phyloP scores from a whole-genome alignment of 2,888 invertebrate species.

The Caenorhabditis angaria region DNA sequence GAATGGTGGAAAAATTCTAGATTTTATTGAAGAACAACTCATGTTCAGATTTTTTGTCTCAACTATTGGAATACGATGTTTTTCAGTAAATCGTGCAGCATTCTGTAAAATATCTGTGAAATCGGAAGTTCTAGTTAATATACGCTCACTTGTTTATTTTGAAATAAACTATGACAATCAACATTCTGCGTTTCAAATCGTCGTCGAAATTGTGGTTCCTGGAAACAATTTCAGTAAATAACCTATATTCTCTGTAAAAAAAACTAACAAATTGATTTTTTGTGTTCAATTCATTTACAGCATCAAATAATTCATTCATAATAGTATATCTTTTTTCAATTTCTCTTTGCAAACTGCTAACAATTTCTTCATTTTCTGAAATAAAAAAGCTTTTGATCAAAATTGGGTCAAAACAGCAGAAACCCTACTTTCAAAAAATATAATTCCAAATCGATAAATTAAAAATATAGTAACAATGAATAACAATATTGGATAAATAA shows the following conservation, averaged over 20 bases:
- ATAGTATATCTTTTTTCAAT: conserved; percentile 16
- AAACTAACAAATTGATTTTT: conserved; percentile 3
- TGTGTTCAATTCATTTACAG: background rate
- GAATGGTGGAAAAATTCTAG: conserved; percentile 14
- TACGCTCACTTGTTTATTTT: conserved; percentile 19
- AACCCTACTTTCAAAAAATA: background rate
- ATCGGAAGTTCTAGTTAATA: background rate
- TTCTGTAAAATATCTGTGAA: background rate
- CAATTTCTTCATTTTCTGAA: background rate
- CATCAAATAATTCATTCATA: conserved; percentile 21
- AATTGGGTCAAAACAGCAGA: no score
- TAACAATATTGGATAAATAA: background rate
- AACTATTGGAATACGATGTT: conserved; percentile 20
- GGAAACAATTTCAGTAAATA: conserved; percentile 16
- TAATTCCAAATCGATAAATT: background rate
- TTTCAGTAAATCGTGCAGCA: background rate
- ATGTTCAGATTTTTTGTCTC: conserved; percentile 20
- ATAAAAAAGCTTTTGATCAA: no score
- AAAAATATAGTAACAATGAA: background rate
- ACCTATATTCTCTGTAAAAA: conserved; percentile 12
- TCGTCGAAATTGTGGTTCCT: conserved; percentile 16
- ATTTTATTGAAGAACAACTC: conserved; percentile 25
- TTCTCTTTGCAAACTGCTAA: conserved; percentile 8
- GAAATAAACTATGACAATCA: conserved; percentile 23
- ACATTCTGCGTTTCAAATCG: conserved; percentile 29